Conservation (phyloP, 2,113 vertebrate genomes). For the Nycticryphes semicollaris region DNA sequence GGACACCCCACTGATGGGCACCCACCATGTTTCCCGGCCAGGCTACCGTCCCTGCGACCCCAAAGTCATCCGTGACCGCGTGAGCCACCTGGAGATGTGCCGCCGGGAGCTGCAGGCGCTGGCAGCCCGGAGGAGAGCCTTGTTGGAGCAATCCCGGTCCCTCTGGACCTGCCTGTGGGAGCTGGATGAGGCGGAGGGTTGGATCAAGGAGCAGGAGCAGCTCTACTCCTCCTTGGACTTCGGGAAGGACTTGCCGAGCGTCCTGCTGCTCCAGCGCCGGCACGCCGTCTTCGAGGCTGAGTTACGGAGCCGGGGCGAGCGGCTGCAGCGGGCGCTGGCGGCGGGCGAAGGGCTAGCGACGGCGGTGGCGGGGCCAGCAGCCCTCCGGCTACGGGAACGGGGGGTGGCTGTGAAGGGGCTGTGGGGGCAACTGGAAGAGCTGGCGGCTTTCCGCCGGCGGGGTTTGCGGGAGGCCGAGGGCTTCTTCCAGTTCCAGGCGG, state of each 20-base stretch:
- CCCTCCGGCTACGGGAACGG: slow-evolving; percentile 73
- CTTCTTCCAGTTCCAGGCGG: slow-evolving; percentile 95
- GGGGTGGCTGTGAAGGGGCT: slow-evolving; percentile 77
- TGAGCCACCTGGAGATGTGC: slow-evolving; percentile 89
- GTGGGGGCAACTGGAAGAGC: slow-evolving; percentile 91
- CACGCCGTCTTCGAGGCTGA: slow-evolving; percentile 93
- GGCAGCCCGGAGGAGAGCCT: slow-evolving; percentile 80
- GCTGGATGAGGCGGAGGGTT: slow-evolving; percentile 89
- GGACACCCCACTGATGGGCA: accelerated
- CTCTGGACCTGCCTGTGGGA: slow-evolving; percentile 97
- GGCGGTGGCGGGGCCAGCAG: slow-evolving; percentile 53
- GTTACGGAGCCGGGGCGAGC: slow-evolving; percentile 79
- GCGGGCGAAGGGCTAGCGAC: slow-evolving; percentile 82
- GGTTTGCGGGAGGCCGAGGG: slow-evolving; percentile 85
- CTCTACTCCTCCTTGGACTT: slow-evolving; percentile 92
- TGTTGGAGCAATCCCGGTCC: slow-evolving; percentile 86
- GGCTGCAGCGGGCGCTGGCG: slow-evolving; percentile 77
- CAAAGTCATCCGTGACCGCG: slow-evolving; percentile 89
- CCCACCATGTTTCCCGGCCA: not conserved
- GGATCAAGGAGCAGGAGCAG: slow-evolving; percentile 96
- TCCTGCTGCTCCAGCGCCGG: slow-evolving; percentile 89
- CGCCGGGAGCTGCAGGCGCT: slow-evolving; percentile 84
- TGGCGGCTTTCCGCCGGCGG: slow-evolving; percentile 86
- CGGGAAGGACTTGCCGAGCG: slow-evolving; percentile 91
- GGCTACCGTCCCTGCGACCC: slow-evolving; percentile 95